A percentile compares a stretch with the other conserved stretches of the same genome.
Evolutionary conservation across 1,140 invertebrate species (phyloP).

Genomic region (Sycophila sp.): DNA sequence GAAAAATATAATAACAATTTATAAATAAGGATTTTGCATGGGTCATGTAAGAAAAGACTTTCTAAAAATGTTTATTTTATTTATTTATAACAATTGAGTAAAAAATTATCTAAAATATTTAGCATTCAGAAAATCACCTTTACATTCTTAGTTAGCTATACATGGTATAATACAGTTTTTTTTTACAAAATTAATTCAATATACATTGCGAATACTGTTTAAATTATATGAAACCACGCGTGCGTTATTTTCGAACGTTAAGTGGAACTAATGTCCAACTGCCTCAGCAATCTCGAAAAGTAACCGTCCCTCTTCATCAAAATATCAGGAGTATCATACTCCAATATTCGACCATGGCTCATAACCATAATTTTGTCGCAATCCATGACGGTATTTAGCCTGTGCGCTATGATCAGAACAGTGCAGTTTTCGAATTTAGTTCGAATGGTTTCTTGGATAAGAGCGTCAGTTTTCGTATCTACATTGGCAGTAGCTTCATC

Average conservation of each 20-base stretch:
- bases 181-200: too few relatives aligned
- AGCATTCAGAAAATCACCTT: too few relatives aligned
- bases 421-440: slow-evolving; percentile 69
- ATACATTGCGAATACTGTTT: too few relatives aligned
- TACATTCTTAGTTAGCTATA: too few relatives aligned
- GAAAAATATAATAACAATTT: not conserved
- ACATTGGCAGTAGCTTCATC: slow-evolving; percentile 77
- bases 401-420: slow-evolving; percentile 74
- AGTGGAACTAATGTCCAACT: too few relatives aligned
- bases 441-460: slow-evolving; percentile 66
- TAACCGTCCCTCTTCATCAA: slow-evolving; percentile 6
- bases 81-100: too few relatives aligned
- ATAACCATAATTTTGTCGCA: slow-evolving; percentile 68
- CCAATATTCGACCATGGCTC: slow-evolving; percentile 52
- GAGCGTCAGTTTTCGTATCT: slow-evolving; percentile 70
- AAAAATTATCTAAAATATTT: too few relatives aligned
- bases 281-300: slow-evolving; percentile 10
- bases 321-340: not conserved
- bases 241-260: too few relatives aligned
- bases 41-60: not conserved
- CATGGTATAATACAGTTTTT: too few relatives aligned
- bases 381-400: slow-evolving; percentile 75
- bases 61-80: too few relatives aligned
- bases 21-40: not conserved
- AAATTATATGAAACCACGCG: too few relatives aligned